Conservation (phyloP, 2,888 invertebrate genomes). For the Atethmia centrago region DNA sequence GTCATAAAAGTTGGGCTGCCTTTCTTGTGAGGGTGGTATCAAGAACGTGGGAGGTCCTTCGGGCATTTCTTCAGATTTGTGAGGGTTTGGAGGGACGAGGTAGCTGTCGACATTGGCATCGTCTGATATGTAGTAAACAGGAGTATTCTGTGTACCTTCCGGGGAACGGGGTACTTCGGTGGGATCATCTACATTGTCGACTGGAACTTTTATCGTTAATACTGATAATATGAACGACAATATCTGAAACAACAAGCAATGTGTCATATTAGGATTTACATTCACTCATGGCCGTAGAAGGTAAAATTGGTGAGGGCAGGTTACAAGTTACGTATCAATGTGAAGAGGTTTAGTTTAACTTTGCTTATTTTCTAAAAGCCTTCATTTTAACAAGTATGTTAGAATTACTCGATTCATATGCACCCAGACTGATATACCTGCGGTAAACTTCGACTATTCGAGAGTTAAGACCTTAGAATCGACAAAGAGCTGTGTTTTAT, state of each 20-base stretch:
- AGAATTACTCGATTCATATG: neutral
- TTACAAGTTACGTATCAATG: too few species aligned
- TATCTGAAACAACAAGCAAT: conserved; percentile 76
- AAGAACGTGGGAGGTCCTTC: conserved; percentile 83
- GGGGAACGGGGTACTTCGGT: conserved; percentile 63
- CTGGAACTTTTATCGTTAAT: conserved; percentile 81
- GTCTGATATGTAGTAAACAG: conserved; percentile 78
- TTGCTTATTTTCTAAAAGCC: neutral
- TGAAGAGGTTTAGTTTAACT: neutral
- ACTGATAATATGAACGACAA: conserved; percentile 72
- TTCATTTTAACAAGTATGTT: too few species aligned
- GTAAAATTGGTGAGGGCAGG: neutral
- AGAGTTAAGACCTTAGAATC: neutral
- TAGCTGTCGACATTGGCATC: conserved; percentile 78
- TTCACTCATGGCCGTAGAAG: neutral
- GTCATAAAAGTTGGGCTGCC: conserved; percentile 73
- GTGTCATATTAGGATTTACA: neutral
- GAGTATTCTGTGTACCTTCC: conserved; percentile 69
- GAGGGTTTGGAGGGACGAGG: conserved; percentile 79
- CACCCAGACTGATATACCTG: neutral
- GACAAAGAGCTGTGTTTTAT: neutral
- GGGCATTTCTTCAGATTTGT: conserved; percentile 74
- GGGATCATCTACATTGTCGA: conserved; percentile 73
- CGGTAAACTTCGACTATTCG: neutral
- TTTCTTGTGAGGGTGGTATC: conserved; percentile 79